Evolutionary conservation across 2,797 vertebrate species (phyloP), one percentile per base, ranked within the genome.

Genomic region (Macroramphosus scolopax): DNA sequence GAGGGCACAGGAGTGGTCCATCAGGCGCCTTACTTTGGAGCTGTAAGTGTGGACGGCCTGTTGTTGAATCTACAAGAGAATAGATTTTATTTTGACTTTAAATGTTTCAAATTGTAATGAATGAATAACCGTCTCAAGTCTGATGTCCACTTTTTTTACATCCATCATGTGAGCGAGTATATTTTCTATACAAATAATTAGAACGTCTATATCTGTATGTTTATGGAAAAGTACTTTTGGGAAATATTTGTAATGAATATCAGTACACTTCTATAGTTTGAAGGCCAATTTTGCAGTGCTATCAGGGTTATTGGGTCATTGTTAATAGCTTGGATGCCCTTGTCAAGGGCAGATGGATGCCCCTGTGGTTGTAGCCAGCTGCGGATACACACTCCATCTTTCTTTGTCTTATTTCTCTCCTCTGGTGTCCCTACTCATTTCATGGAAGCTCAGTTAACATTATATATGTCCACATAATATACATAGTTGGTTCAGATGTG

Each of bases 11-110:
- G 97, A 13, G 90, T 98, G 15, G 96, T 98, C 44, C 97, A 98
- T 76, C 96, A 98, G 84, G 94, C 97, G n/a, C 97, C 97, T 0
- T 98, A 98, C 80, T 99, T 99, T 64, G 96, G 97, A 80, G 94
- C 94, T 81, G 96, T 98, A 81, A 93, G 97, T 95, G 15, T 18
- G 3, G 5, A n/a, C n/a, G 17, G 3, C 10, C 13, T 6, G 6
- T 37, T 4, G 17, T 38, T 12, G 11, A 22, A 22, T 22, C 20
- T n/a, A n/a, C 20, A 22, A 22, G 20, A 22, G 3, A 22, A 22
- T n/a, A n/a, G 20, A 26, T 26, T 10, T 26, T 6, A 6, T 26
- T 26, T 10, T 26, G 5, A 6, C 5, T 10, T 3, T 26, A 3
- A 10, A 6, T 26, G 25, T 26, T 26, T 26, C 20, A n/a, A n/a